Evolutionary conservation across 2,113 vertebrate genomes (phyloP).

Genomic region (Engraulis encrasicolus): DNA sequence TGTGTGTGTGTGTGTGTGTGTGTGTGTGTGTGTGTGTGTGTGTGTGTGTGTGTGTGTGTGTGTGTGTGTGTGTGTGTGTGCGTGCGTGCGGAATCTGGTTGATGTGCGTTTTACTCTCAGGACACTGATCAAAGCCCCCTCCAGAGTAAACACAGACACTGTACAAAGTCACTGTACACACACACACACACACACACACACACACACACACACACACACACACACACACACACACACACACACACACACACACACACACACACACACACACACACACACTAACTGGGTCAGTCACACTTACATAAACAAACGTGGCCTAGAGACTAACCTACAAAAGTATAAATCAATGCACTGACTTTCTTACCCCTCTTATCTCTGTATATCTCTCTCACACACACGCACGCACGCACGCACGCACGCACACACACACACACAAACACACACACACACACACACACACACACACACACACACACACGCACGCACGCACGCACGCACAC

Average conservation of each 20-base stretch:
- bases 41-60: constrained; percentile 19
- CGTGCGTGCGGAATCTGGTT: neutral
- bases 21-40: constrained; percentile 17
- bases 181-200: neutral
- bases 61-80: constrained; percentile 2
- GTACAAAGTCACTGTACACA: neutral
- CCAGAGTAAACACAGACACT: no score
- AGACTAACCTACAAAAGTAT: no score
- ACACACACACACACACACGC: neutral
- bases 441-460: neutral
- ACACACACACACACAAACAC: no score
- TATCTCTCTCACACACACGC: no score
- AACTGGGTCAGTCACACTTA: neutral
- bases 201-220: no score
- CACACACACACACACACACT: constrained; percentile 32
- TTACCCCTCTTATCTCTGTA: no score
- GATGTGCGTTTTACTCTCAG: neutral
- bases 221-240: constrained; percentile 13
- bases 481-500: neutral
- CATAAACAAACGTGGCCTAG: no score
- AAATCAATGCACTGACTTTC: neutral
- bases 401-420: neutral
- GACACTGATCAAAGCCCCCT: no score
- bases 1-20: constrained; percentile 24
- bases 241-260: neutral